Base-by-base conservation (phyloP, 2,113 vertebrate genomes). In the Ammodytes dubius region DNA sequence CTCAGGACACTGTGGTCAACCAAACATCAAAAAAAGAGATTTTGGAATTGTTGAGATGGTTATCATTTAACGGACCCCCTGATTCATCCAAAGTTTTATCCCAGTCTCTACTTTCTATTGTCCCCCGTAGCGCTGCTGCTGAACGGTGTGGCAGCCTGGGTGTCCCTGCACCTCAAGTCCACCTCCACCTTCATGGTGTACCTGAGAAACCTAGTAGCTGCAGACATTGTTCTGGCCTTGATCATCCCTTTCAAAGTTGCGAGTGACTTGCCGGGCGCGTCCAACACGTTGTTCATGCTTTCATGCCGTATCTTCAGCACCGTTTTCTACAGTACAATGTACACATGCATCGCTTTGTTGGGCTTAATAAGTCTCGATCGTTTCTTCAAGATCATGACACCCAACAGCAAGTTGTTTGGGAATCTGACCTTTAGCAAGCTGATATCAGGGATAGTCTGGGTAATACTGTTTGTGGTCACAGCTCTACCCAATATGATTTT, bases 361-460 rank as follows among this genome's bases (percentile, higher is more conserved):
- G 96, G 96, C 0, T 85, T 97, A 27, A 95, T 97, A 0, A 95
- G 97, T 12, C 77, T 97, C 0, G 97, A 97, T 81, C 95, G 97
- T 6, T 97, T 96, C 85, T 95, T 97, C 58, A 97, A 97, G 91
- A 97, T 97, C 5, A 83, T 95, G 70, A 90, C 72, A 2, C 96
- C 97, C 2, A 95, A 93, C 0, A 90, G 89, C n/a, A 96, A 85
- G 19, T 84, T 95, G 12, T 87, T 95, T 56, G 78, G 95, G 39
- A 95, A 93, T 0, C 37, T 93, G 6, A 85, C 35, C n/a, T 91
- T 96, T 5, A 94, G 96, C 60, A 96, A 94, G 82, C 13, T 86
- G 1, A 42, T 95, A 0, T 88, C 94, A 0, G 43, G 42, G 0
- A 6, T 85, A 3, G 72, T 95, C 43, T 97, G 97, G 97, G 0